A percentile compares a stretch with the other conserved stretches of the same genome.
These are phyloP conservation scores for Omphaloscelis lunosa DNA, from an alignment of 2,888 invertebrate genomes.

Conservation along the genomic window DNA sequence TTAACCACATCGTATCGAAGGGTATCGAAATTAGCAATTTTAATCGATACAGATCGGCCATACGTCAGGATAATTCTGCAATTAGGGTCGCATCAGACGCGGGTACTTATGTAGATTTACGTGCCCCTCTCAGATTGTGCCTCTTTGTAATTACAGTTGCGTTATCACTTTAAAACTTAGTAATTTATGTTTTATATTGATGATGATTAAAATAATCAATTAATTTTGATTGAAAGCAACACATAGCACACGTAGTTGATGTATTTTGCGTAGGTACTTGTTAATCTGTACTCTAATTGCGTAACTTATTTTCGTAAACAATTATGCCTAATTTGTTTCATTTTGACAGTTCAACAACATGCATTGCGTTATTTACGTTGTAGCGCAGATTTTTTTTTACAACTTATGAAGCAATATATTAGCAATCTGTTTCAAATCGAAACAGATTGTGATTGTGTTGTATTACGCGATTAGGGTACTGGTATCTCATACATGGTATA, in stretches of 20 bases:
- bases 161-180: constrained; percentile 35
- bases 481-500: neutral
- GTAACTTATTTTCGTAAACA: too few relatives aligned
- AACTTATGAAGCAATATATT: too few relatives aligned
- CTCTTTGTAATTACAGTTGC: constrained; percentile 41
- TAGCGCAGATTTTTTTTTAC: too few relatives aligned
- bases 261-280: too few relatives aligned
- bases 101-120: constrained; percentile 54
- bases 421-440: too few relatives aligned
- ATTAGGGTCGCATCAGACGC: constrained; percentile 45
- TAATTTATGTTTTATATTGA: constrained; percentile 20
- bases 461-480: too few relatives aligned
- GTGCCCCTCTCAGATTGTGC: constrained; percentile 23
- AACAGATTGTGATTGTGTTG: too few relatives aligned
- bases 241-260: too few relatives aligned
- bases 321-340: too few relatives aligned
- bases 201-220: neutral
- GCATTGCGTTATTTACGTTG: too few relatives aligned
- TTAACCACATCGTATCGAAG: constrained; percentile 17
- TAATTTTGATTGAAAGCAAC: neutral
- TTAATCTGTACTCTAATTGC: too few relatives aligned
- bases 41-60: constrained; percentile 54
- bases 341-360: too few relatives aligned
- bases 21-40: constrained; percentile 54
- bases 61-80: constrained; percentile 53